phyloP scores from a whole-genome alignment of 1,140 invertebrate genomes.

The Diabrotica undecimpunctata region DNA sequence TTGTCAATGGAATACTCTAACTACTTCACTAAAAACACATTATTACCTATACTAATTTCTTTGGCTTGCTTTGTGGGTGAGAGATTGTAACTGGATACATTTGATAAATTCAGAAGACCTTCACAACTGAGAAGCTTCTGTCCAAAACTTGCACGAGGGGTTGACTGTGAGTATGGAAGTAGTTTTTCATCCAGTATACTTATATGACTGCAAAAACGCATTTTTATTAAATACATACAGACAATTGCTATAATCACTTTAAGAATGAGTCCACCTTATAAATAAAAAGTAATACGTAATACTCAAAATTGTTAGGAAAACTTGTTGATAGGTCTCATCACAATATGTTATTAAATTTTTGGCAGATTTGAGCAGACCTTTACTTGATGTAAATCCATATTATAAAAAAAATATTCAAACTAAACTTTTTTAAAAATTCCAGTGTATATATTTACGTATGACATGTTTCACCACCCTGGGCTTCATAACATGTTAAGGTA shows the following conservation, averaged over 20 bases:
- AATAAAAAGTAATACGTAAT: not conserved
- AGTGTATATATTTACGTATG: no score
- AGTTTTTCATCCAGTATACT: conserved; percentile 19
- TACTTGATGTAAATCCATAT: no score
- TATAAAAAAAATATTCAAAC: no score
- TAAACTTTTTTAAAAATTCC: no score
- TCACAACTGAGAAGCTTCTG: conserved; percentile 28
- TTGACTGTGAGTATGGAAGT: conserved; percentile 28
- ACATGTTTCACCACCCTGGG: no score
- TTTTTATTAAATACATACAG: not conserved
- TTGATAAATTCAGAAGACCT: conserved; percentile 30
- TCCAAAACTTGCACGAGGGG: conserved; percentile 29
- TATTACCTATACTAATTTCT: conserved; percentile 13
- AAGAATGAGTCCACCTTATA: not conserved
- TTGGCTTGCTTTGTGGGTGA: conserved; percentile 23
- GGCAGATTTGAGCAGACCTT: no score
- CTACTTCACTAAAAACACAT: not conserved
- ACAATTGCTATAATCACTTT: not conserved
- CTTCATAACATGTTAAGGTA: no score
- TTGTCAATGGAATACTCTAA: not conserved
- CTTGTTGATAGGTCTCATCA: no score
- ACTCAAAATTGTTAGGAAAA: no score
- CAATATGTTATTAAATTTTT: no score
- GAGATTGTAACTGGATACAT: conserved; percentile 29
- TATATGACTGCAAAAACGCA: conserved; percentile 14